Conservation (phyloP, 2,888 invertebrate genomes). For the Hyalella azteca region DNA sequence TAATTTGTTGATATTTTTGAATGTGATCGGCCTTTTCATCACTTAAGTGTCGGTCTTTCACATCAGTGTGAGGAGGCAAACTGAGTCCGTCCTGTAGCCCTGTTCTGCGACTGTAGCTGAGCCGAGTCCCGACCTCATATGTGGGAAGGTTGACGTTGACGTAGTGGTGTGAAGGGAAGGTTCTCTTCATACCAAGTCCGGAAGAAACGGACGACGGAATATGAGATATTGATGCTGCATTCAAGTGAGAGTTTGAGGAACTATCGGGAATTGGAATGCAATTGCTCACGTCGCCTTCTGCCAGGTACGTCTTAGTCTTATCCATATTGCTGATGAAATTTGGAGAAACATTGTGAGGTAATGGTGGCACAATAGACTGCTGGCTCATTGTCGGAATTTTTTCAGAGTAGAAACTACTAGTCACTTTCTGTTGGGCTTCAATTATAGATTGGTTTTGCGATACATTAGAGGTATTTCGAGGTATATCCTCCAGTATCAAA, state of each 20-base stretch:
- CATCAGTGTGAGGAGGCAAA: not conserved
- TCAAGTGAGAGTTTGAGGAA: too few species aligned
- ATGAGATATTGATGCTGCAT: too few species aligned
- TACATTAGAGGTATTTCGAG: not conserved
- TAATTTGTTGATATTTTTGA: not conserved
- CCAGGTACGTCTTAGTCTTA: not conserved
- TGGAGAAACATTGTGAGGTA: too few species aligned
- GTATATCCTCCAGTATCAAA: not conserved
- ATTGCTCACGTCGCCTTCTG: not conserved
- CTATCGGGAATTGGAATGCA: not conserved
- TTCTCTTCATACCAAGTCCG: not conserved
- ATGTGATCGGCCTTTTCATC: not conserved
- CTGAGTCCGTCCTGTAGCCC: too few species aligned
- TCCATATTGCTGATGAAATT: too few species aligned
- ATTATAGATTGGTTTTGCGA: not conserved
- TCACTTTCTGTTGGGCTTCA: not conserved
- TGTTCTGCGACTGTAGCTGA: not conserved
- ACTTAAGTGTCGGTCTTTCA: too few species aligned
- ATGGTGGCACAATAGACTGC: too few species aligned
- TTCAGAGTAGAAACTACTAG: too few species aligned
- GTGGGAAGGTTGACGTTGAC: slow-evolving; percentile 1
- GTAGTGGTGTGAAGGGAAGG: not conserved
- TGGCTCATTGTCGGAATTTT: not conserved
- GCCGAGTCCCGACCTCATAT: not conserved
- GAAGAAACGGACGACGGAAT: not conserved